Conservation (phyloP, 2,797 vertebrate genomes). For the Austrolebias charrua region DNA sequence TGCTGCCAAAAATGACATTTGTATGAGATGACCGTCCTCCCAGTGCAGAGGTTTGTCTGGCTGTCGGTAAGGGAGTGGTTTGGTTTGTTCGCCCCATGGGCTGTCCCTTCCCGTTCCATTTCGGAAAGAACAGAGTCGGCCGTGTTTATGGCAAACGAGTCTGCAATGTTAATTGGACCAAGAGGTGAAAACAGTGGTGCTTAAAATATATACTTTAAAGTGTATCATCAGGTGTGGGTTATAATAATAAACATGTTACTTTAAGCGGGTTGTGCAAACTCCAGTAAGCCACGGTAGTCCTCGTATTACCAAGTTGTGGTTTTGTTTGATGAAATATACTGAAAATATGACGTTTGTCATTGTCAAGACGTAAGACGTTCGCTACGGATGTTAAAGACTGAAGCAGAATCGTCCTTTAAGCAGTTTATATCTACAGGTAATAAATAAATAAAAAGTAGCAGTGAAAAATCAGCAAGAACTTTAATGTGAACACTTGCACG, state of each 20-base stretch:
- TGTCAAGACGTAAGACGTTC: constrained; percentile 28
- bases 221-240: background rate
- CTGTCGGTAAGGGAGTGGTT: constrained; percentile 50
- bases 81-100: constrained; percentile 43
- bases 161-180: background rate
- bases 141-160: constrained; percentile 6
- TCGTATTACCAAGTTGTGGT: constrained; percentile 1
- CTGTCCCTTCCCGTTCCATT: constrained; percentile 15
- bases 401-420: background rate
- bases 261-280: background rate
- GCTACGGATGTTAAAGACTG: constrained; percentile 1
- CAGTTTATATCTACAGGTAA: background rate
- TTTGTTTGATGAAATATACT: background rate
- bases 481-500: constrained; percentile 12
- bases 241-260: constrained; percentile 4
- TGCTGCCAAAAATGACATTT: constrained; percentile 53
- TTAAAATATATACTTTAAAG: background rate
- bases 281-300: background rate
- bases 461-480: constrained; percentile 2
- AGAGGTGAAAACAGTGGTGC: background rate
- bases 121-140: constrained; percentile 21
- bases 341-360: background rate
- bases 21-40: constrained; percentile 56
- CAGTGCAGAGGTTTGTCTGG: constrained; percentile 40
- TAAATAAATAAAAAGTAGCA: background rate